Evolutionary conservation across 2,888 invertebrate species (phyloP), one percentile per base, ranked within the genome.

Genomic region (Apantesis nais): DNA sequence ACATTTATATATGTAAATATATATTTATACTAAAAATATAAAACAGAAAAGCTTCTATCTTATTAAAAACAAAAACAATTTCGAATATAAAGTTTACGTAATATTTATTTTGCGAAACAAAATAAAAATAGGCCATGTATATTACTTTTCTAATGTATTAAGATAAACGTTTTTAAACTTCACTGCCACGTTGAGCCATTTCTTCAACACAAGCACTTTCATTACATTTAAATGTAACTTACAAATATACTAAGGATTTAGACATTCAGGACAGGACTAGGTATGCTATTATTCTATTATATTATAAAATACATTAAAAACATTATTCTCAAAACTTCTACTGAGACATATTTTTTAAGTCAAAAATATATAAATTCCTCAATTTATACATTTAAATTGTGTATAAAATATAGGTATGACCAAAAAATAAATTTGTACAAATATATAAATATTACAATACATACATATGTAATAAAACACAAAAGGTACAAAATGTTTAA

Each of bases 231-330:
- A 67, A 73, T 73, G 68, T 72, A 74, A 74, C 73, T 79, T 76
- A 76, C 71, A 12, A 68, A 66, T 64, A 66, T n/a, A 55, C 67
- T 76, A 67, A 70, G 66, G 48, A 77, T 78, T 78, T 77, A 79
- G 71, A 77, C 68, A 71, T 79, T 73, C 70, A 76, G 80, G 82
- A 78, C 85, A 83, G 86, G 83, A 83, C 75, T 80, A 83, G 80
- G 83, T 75, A 77, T 73, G 71, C 75, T 62, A 41, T 75, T 74
- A 64, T 75, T 71, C 74, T 83, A 73, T 68, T n/a, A 19, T 52
- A 52, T n/a, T 11, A 72, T 78, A 77, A 79, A 75, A 77, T 67
- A 77, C 72, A 70, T 83, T 82, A 81, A 82, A 65, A 66, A 66
- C n/a, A 55, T 44, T 31, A 22, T 19, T 65, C n/a, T 52, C 22